Evolutionary conservation across 2,797 vertebrate genomes (phyloP), one percentile per base, ranked within the genome.

Genomic region (Notolepis coatsorum): DNA sequence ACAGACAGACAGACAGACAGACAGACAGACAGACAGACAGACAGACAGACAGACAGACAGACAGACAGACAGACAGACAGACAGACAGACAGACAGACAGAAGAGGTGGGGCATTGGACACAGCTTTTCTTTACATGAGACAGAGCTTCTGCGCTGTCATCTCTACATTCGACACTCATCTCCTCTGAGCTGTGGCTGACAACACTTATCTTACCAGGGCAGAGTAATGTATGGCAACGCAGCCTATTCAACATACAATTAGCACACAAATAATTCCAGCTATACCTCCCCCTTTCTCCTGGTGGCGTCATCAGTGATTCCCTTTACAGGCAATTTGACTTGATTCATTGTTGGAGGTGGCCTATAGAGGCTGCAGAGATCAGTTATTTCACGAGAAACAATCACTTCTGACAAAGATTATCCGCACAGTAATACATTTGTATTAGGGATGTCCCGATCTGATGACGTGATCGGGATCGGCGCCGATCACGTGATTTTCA

Each of bases 41-140:
- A 12, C 20, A 68, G 56, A 64, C 52, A 41, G 47, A 52, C 25
- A 23, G 41, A 42, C 18, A 31, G 50, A 45, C 24, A 37, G 13
- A n/a, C n/a, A 49, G 15, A n/a, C n/a, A 35, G 46, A 61, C 20
- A 61, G 18, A 39, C 33, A 25, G 55, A 12, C 20, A 68, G 56
- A 64, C 52, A 41, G 47, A 52, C 25, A 23, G 41, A 42, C 18
- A 31, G 50, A 45, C 24, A 37, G 13, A n/a, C n/a, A 25, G 39
- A 6, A 23, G 18, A 53, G 13, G 20, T 6, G 6, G 39, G 12
- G 25, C 21, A 45, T 18, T 27, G 38, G 51, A 39, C 45, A 41
- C 31, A 58, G n/a, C n/a, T 20, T 35, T 31, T 43, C 13, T n/a
- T n/a, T 25, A 10, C 24, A 15, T 38, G 18, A 27, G 7, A 47